Evolutionary conservation across 2,797 vertebrate genomes (phyloP), one percentile per base, ranked within the genome.

Genomic region (Acestrorhynchus altus): DNA sequence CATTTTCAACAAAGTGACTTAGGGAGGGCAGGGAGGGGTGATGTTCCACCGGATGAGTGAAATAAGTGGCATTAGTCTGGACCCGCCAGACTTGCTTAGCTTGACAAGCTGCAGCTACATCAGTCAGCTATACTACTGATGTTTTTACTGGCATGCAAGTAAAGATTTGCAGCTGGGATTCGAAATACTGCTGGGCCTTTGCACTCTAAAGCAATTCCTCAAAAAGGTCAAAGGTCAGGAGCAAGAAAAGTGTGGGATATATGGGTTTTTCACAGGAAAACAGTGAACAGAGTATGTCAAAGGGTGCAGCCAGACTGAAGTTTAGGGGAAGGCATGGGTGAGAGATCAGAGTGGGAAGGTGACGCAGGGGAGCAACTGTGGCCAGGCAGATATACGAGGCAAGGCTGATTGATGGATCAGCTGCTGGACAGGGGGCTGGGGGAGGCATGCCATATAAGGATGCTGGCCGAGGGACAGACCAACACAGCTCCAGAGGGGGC

Each of bases 361-460:
- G 67, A 77, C 18, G 70, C 12, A 56, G 65, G 13, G 70, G 60
- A 80, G 74, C 72, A 83, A 78, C 57, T 83, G 81, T 28, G 42
- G 18, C 60, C 56, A 68, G 82, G 82, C 84, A 85, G 87, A 90
- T 89, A 88, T 83, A 87, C 42, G 86, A 90, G 84, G 49, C 72
- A 46, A 0, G 31, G 59, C 8, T 90, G 89, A 92, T 82, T 81
- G 85, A 90, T 63, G 72, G 83, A 80, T 89, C 89, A 91, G 90
- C 89, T 92, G 91, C 80, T 82, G 81, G 51, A 49, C 42, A 77
- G 80, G 73, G 80, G 78, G 72, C 39, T 40, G 8, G 31, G 67
- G 80, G 74, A 74, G 78, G 82, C 72, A 11, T 18, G 67, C 90
- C 90, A 74, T 89, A 85, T 88, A 90, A 83, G 89, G 90, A 22